Percentiles rank a stretch among this genome's conserved stretches.
phyloP scores from a whole-genome alignment of 2,797 vertebrate genomes.

The Hydrocynus forskahlii region DNA sequence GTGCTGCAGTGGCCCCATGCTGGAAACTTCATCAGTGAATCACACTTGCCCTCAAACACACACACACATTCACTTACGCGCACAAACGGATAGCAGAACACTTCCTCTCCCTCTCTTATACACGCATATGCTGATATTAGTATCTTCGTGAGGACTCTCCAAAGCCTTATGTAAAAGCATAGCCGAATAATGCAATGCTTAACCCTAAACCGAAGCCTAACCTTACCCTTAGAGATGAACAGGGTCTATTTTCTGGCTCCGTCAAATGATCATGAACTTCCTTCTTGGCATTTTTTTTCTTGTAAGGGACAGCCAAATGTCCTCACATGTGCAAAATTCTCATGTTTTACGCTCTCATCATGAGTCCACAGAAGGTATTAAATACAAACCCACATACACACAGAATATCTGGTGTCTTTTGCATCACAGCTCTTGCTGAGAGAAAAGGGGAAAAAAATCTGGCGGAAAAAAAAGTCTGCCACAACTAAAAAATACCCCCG shows the following conservation, averaged over 20 bases:
- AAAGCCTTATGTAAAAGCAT: background rate
- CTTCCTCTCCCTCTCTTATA: conserved; percentile 42
- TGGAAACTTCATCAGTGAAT: conserved; percentile 88
- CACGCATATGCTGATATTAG: background rate
- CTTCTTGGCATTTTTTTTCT: background rate
- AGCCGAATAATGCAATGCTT: background rate
- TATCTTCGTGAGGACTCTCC: background rate
- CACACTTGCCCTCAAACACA: conserved; percentile 53
- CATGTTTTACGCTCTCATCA: background rate
- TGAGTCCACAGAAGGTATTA: background rate
- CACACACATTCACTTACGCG: conserved; percentile 36
- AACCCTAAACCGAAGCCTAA: background rate
- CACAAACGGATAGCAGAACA: conserved; percentile 47
- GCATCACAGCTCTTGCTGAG: conserved; percentile 47
- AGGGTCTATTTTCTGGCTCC: background rate
- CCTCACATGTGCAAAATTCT: background rate
- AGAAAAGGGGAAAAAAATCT: conserved; percentile 46
- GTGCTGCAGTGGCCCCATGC: conserved; percentile 60
- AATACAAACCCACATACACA: conserved; percentile 50
- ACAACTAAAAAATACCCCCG: conserved; percentile 54
- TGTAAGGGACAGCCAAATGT: background rate
- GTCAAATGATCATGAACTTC: background rate
- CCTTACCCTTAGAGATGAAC: background rate
- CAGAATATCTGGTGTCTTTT: conserved; percentile 61
- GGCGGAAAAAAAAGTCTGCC: conserved; percentile 48